Conservation (phyloP, 2,797 vertebrate species). For the Thalassophryne amazonica region DNA sequence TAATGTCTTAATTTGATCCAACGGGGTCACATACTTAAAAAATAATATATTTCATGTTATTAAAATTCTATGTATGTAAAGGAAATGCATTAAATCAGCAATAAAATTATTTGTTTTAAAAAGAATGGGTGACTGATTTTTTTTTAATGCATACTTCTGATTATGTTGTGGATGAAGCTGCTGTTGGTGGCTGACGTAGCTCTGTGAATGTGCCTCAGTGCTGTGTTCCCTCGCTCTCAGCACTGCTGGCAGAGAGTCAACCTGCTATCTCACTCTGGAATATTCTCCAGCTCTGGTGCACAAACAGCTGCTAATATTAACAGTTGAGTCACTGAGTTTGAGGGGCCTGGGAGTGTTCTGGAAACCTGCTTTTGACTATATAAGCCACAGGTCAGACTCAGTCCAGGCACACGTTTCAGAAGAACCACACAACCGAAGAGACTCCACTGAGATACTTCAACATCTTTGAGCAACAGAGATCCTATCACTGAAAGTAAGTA, state of each 20-base stretch:
- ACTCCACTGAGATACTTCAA: constrained; percentile 17
- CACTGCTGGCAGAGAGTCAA: constrained; percentile 13
- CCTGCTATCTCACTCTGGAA: constrained; percentile 50
- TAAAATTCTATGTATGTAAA: constrained; percentile 51
- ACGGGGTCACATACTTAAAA: constrained; percentile 25
- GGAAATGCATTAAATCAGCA: constrained; percentile 63
- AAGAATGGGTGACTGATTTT: not conserved
- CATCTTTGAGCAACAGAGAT: constrained; percentile 8
- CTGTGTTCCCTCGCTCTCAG: constrained; percentile 22
- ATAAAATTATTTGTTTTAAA: constrained; percentile 64
- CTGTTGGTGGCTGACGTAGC: not conserved
- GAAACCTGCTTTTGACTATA: constrained; percentile 50
- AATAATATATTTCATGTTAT: constrained; percentile 42
- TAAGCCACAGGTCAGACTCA: constrained; percentile 28
- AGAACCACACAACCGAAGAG: constrained; percentile 8
- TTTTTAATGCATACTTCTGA: not conserved
- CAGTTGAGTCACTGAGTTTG: constrained; percentile 44
- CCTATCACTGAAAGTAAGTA: constrained; percentile 44
- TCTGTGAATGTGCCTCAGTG: constrained; percentile 6
- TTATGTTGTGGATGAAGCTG: constrained; percentile 15
- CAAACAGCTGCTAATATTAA: constrained; percentile 60
- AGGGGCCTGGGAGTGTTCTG: constrained; percentile 46
- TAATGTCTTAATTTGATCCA: constrained; percentile 48
- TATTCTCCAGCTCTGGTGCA: constrained; percentile 38
- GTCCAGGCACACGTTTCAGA: constrained; percentile 30